Evolutionary conservation across 2,797 vertebrate genomes (phyloP), one percentile per base, ranked within the genome.

Genomic region (Eulemur albifrons): DNA sequence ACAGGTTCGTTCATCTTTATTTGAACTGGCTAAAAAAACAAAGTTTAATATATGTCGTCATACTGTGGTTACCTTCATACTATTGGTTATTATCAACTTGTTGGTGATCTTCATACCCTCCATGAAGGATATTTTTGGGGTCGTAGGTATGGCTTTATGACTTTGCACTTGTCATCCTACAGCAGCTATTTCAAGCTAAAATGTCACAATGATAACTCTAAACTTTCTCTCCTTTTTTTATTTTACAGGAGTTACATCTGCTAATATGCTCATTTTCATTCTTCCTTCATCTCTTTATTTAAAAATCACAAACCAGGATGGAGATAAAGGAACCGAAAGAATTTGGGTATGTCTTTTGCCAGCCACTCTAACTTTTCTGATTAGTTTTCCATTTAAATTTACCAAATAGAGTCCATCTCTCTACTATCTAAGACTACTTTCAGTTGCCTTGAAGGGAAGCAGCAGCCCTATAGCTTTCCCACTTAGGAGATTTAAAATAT

Each of bases 261-360:
- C 99, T 85, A 99, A 99, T 95, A 99, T 99, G 99, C 97, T 99
- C 96, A 99, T 99, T 97, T 99, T 99, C 98, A 99, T 99, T 97
- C 98, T 99, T 90, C 99, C 99, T 83, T 98, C 99, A 3, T 98
- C 98, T 0, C 96, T 99, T 77, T 99, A 99, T 96, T 98, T 99
- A 97, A 99, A 99, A 99, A 98, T 99, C 93, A 98, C 98, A 38
- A 98, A 97, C 50, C 98, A 98, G 72, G 98, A 98, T 96, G 98
- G 97, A 97, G 98, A 98, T 23, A 98, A 98, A 96, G 84, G 97
- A 92, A 98, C 97, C 97, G 98, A 99, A 70, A 98, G 98, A 97
- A 98, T 99, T 96, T 98, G 98, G 98, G 99, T 99, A 99, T 83
- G 98, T 97, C 76, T 98, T 69, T 48, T 93, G 95, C 92, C 15